Base-by-base conservation (phyloP, 2,797 vertebrate genomes). In the Meda fulgida region DNA sequence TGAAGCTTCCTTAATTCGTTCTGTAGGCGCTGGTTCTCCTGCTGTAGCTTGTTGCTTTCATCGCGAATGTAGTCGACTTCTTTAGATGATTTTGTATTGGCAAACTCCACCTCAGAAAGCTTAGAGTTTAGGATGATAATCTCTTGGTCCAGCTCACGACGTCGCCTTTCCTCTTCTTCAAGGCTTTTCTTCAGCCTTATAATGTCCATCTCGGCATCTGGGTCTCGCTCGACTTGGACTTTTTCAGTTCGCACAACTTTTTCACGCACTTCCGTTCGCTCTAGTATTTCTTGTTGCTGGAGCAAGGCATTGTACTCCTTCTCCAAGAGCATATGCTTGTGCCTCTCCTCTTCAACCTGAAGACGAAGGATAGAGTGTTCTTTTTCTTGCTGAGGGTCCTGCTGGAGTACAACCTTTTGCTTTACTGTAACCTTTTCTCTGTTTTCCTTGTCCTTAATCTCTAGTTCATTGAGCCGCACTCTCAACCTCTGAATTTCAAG, bases 381-480 rank as follows among this genome's bases (percentile, higher is more conserved):
- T 83, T 97, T 97, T 91, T 98, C 96, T 91, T 99, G 98, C 88
- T 98, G 97, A 21, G 98, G 98, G 91, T 99, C 98, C 91, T 98
- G 97, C 91, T 99, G 97, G 60, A 99, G 93, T 46, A 99, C 97
- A 7, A 99, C 97, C 92, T 98, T 99, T 90, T 99, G 97, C 90
- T 96, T 97, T 84, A 97, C 96, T 0, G 97, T 98, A 63, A 99
- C 98, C 89, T 97, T 97, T 89, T 99, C 97, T 1, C 95, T 94
- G 18, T 96, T 97, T 88, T 97, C 96, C 76, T 95, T 96, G 90
- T 97, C 97, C 1, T 95, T 93, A 87, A 98, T 94, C 90, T 98
- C 96, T 67, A 99, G 91, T 80, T 97, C 96, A 0, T 88, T 94
- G 78, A 99, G 93, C 71, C 93, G 94, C 48, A 97, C 93, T 87